phyloP scores from a whole-genome alignment of 2,797 vertebrate species.

The Coranthus polyacanthus region DNA sequence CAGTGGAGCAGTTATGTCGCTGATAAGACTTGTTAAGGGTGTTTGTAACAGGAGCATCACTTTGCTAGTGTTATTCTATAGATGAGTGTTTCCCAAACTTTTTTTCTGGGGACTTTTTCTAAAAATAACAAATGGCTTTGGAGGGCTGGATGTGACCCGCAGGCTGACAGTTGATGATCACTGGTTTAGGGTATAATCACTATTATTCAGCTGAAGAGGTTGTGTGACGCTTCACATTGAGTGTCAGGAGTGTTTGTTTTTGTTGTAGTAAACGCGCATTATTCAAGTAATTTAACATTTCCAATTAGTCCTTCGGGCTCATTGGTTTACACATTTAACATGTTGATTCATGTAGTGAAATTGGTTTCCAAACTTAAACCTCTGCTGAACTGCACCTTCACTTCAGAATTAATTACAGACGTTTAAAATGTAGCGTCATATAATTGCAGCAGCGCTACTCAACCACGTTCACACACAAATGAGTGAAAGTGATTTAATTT shows the following conservation, averaged over 20 bases:
- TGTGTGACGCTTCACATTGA: neutral
- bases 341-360: neutral
- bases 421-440: neutral
- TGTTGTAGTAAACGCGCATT: constrained; percentile 2
- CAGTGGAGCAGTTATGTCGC: too few species aligned
- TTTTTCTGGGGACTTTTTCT: too few species aligned
- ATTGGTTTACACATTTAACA: neutral
- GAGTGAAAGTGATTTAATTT: too few species aligned
- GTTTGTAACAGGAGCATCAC: too few species aligned
- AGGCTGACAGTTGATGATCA: neutral
- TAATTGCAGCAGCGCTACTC: neutral
- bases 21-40: too few species aligned
- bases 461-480: neutral
- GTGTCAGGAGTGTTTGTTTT: constrained; percentile 3
- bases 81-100: too few species aligned
- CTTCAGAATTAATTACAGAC: neutral
- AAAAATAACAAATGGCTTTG: too few species aligned
- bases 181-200: neutral
- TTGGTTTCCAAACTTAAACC: neutral
- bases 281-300: constrained; percentile 1
- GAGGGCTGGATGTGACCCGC: neutral
- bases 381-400: neutral
- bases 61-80: too few species aligned
- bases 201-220: neutral
- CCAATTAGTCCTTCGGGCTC: neutral